Percentiles rank a stretch among this genome's conserved stretches.
Conservation (phyloP, 2,113 vertebrate genomes). For the Columbina picui region DNA sequence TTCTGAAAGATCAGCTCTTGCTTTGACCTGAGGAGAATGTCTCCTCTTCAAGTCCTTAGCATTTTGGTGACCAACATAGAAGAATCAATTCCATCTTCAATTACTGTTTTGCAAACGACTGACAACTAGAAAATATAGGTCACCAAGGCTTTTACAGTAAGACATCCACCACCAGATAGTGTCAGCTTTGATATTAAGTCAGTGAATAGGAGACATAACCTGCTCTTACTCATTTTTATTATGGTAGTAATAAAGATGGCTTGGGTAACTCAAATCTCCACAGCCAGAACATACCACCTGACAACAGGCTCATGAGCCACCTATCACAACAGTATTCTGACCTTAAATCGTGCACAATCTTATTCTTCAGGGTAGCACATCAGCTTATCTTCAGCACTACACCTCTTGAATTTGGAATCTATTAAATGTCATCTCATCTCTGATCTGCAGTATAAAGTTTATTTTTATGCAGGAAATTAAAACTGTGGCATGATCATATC, state of each 20-base stretch:
- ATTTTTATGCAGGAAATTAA: slow-evolving; percentile 23
- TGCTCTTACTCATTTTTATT: background rate
- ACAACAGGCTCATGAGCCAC: background rate
- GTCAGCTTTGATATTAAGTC: background rate
- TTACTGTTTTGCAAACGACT: background rate
- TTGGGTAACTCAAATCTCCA: background rate
- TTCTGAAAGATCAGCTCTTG: background rate
- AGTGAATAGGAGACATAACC: background rate
- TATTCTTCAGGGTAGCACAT: background rate
- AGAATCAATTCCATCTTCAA: background rate
- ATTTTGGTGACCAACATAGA: background rate
- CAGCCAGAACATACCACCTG: background rate
- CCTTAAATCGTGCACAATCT: background rate
- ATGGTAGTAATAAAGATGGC: background rate
- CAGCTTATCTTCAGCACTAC: background rate
- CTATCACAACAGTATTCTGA: background rate
- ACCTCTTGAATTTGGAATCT: background rate
- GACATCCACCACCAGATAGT: background rate
- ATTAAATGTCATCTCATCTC: background rate
- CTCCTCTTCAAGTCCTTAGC: background rate
- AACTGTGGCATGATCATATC: background rate
- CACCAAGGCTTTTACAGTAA: background rate
- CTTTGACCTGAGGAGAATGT: background rate
- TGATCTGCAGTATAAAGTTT: background rate
- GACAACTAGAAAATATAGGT: background rate